Percentiles rank a stretch among this genome's conserved stretches.
Evolutionary conservation across 2,888 invertebrate genomes (phyloP).

Genomic region (Pelosia muscerda): DNA sequence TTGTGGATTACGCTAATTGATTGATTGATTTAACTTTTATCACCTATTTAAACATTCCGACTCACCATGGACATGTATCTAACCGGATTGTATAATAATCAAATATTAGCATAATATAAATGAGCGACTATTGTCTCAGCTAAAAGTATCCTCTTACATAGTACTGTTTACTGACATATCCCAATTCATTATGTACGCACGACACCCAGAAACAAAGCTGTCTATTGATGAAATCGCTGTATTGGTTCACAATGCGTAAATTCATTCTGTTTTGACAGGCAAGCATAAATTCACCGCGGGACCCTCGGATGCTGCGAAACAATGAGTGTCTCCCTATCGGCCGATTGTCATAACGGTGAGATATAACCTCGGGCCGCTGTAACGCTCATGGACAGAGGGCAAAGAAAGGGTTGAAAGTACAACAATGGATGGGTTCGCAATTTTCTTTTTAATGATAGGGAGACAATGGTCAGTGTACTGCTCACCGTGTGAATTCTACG

Average conservation of each 20-base stretch:
- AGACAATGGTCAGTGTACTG: conserved; percentile 79
- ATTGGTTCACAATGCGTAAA: conserved; percentile 86
- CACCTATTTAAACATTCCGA: conserved; percentile 10
- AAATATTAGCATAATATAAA: conserved; percentile 66
- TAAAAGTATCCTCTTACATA: conserved; percentile 72
- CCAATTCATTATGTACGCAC: conserved; percentile 78
- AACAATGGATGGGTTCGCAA: conserved; percentile 72
- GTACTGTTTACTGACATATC: conserved; percentile 72
- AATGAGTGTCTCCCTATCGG: conserved; percentile 76
- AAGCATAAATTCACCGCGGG: conserved; percentile 83
- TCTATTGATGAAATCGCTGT: conserved; percentile 82
- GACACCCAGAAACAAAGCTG: conserved; percentile 82
- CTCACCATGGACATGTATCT: conserved; percentile 36
- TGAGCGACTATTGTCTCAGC: conserved; percentile 70
- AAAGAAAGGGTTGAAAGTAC: conserved; percentile 74
- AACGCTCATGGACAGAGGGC: conserved; percentile 75
- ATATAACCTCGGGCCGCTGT: conserved; percentile 74
- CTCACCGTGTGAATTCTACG: conserved; percentile 79
- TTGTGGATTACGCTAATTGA: not conserved
- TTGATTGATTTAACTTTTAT: not conserved
- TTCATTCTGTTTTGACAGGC: conserved; percentile 86
- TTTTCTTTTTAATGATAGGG: conserved; percentile 78
- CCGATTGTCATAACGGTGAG: conserved; percentile 76
- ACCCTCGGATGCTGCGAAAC: conserved; percentile 84
- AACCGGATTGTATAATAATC: conserved; percentile 56